Conservation (phyloP, 2,888 invertebrate species). For the Agapostemon virescens region DNA sequence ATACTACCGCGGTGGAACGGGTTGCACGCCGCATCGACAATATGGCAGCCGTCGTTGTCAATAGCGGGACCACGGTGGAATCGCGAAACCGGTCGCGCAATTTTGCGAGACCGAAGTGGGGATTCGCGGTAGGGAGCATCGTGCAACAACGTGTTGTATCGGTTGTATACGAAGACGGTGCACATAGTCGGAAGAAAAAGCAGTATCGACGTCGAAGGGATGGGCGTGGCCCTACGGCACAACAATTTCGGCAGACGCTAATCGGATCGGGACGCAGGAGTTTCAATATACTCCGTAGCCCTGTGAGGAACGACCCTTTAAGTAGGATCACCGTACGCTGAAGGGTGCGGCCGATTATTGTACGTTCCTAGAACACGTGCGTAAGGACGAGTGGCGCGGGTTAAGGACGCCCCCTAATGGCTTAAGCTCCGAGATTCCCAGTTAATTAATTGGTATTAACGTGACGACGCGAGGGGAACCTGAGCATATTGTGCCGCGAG, state of each 20-base stretch:
- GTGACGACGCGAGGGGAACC: constrained; percentile 42
- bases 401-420: constrained; percentile 57
- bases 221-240: not conserved
- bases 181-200: constrained; percentile 27
- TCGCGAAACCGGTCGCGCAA: not conserved
- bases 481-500: not conserved
- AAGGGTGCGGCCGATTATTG: constrained; percentile 64
- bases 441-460: constrained; percentile 69
- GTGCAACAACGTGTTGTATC: not conserved
- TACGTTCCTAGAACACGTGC: constrained; percentile 58
- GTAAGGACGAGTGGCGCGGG: constrained; percentile 46
- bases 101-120: not conserved
- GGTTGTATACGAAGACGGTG: not conserved
- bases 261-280: constrained; percentile 43
- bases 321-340: constrained; percentile 60
- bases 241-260: constrained; percentile 33
- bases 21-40: constrained; percentile 27
- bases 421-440: constrained; percentile 65
- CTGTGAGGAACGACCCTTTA: constrained; percentile 55
- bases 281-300: constrained; percentile 59
- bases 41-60: constrained; percentile 34
- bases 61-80: constrained; percentile 2
- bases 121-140: not conserved
- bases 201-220: constrained; percentile 19
- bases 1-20: constrained; percentile 20